Percentiles rank a stretch among this genome's conserved stretches.
These are phyloP conservation scores for Oedothorax gibbosus DNA, from an alignment of 1,140 invertebrate genomes.

Conservation along the genomic window DNA sequence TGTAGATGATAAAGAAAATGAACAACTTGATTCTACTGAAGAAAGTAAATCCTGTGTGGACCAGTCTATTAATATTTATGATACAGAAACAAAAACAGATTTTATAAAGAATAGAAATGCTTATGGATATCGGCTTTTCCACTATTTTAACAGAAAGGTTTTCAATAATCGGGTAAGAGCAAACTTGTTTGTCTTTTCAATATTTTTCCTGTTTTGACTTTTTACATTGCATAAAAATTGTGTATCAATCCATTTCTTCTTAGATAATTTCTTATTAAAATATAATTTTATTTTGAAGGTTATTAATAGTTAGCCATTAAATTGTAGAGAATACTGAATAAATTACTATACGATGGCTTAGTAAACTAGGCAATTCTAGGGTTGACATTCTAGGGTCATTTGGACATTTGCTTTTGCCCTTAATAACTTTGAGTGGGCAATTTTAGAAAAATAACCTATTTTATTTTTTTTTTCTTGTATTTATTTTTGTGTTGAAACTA, in stretches of 20 bases:
- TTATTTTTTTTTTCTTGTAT: no score
- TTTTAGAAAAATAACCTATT: no score
- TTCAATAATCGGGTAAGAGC: conserved; percentile 17
- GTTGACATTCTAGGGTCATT: no score
- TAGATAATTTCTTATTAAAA: not conserved
- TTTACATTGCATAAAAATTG: not conserved
- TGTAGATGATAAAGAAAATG: not conserved
- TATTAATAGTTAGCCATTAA: not conserved
- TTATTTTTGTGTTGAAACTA: no score
- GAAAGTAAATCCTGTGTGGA: not conserved
- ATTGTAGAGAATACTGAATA: not conserved
- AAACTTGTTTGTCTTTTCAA: not conserved
- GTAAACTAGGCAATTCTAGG: no score
- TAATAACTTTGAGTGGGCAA: no score
- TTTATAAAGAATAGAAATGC: conserved; percentile 16
- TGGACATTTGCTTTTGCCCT: no score
- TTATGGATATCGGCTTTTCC: not conserved
- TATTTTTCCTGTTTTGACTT: not conserved
- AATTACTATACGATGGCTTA: no score
- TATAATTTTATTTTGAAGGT: not conserved
- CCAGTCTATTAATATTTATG: not conserved
- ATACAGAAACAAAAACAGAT: conserved; percentile 8
- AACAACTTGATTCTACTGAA: no score
- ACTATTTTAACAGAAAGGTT: conserved; percentile 29
- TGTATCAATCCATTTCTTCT: not conserved